These are phyloP conservation scores for Chelonia mydas DNA, from an alignment of 2,797 vertebrate species.

Conservation along the genomic window DNA sequence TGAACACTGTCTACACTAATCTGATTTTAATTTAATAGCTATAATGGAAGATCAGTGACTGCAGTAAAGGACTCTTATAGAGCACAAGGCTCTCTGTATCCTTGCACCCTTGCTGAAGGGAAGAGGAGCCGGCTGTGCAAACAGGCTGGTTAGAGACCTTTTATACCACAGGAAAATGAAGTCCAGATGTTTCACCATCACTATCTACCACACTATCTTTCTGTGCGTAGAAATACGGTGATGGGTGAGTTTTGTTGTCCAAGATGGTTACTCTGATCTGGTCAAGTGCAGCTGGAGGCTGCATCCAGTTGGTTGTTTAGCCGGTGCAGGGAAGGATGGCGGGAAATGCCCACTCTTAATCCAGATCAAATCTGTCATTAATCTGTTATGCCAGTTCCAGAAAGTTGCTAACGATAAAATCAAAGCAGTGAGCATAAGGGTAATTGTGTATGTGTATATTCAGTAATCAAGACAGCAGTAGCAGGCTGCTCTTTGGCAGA, in stretches of 20 bases:
- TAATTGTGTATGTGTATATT: neutral
- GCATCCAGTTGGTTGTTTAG: neutral
- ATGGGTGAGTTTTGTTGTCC: accelerated
- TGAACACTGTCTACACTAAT: neutral
- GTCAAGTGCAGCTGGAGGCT: neutral
- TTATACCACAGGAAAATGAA: neutral
- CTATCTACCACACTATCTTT: accelerated
- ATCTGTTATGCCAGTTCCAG: accelerated
- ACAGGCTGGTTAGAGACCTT: neutral
- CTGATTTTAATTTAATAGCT: neutral
- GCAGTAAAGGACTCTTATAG: accelerated
- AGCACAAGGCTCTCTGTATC: accelerated
- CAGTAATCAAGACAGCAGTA: neutral
- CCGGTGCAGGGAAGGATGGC: accelerated
- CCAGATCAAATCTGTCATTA: neutral
- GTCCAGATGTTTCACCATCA: accelerated
- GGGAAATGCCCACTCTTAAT: neutral
- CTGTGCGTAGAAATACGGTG: accelerated
- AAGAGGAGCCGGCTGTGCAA: neutral
- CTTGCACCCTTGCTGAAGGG: neutral
- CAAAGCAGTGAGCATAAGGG: neutral
- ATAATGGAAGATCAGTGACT: neutral
- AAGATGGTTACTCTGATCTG: accelerated
- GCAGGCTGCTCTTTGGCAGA: neutral
- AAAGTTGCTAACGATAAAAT: neutral